Conservation (phyloP, 2,113 vertebrate species). For the Ammodytes dubius region DNA sequence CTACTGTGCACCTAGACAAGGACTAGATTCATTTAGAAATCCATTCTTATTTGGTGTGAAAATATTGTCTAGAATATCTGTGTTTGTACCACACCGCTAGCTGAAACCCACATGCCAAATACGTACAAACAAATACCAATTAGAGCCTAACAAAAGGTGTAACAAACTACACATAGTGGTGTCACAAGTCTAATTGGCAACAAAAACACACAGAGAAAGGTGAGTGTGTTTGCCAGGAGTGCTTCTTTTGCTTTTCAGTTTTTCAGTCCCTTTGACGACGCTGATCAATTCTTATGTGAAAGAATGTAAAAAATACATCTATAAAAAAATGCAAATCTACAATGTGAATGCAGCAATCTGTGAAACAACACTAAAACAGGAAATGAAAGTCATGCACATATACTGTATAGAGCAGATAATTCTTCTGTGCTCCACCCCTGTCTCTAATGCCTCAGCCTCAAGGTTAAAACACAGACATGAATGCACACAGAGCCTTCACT, state of each 20-base stretch:
- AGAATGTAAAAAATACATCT: conserved; percentile 11
- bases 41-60: too few relatives aligned
- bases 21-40: neutral
- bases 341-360: conserved; percentile 17
- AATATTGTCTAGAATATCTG: too few relatives aligned
- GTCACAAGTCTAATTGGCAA: neutral
- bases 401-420: conserved; percentile 13
- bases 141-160: too few relatives aligned
- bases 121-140: too few relatives aligned
- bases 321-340: conserved; percentile 23
- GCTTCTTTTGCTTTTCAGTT: neutral
- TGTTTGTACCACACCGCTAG: too few relatives aligned
- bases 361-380: conserved; percentile 32
- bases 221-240: neutral
- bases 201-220: conserved; percentile 1
- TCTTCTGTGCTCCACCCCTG: conserved; percentile 31
- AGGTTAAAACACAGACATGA: conserved; percentile 53
- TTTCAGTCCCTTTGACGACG: neutral
- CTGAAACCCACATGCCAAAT: too few relatives aligned
- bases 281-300: conserved; percentile 5
- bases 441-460: conserved; percentile 40
- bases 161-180: neutral
- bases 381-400: conserved; percentile 42
- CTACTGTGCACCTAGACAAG: conserved; percentile 2
- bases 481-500: conserved; percentile 30